These are phyloP conservation scores for Orthosia gracilis DNA, from an alignment of 2,888 invertebrate genomes.

Conservation along the genomic window DNA sequence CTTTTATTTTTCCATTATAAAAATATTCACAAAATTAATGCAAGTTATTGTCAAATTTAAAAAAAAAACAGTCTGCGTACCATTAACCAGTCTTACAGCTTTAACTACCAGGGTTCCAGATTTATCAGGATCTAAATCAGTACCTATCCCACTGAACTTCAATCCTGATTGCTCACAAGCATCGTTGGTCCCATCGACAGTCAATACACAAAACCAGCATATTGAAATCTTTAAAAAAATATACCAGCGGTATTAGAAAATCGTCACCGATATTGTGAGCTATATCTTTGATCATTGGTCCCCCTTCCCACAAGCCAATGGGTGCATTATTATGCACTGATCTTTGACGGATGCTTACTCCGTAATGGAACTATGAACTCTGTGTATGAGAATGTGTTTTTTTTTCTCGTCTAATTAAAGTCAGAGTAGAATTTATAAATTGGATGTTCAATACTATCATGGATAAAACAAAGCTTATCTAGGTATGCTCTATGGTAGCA, in stretches of 20 bases:
- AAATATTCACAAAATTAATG: not conserved
- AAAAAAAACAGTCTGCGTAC: not conserved
- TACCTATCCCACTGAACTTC: not conserved
- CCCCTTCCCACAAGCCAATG: conserved; percentile 35
- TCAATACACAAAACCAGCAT: not conserved
- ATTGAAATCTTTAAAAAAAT: conserved; percentile 17
- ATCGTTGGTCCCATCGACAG: not conserved
- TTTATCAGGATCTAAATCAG: not conserved
- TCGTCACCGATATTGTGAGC: not conserved
- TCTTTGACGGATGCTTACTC: conserved; percentile 38
- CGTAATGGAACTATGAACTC: conserved; percentile 4
- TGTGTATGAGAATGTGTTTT: not conserved
- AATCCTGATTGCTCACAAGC: conserved; percentile 2
- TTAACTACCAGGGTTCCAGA: not conserved
- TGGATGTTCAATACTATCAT: too few species aligned
- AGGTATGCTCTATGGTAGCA: too few species aligned
- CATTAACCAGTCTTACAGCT: not conserved
- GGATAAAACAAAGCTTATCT: too few species aligned
- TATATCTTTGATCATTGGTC: conserved; percentile 38
- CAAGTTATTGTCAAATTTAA: not conserved
- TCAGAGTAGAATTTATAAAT: too few species aligned
- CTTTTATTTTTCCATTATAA: too few species aligned
- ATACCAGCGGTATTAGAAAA: conserved; percentile 13
- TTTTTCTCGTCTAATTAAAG: too few species aligned
- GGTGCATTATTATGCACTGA: conserved; percentile 61